Conservation (phyloP, 2,888 invertebrate species). For the Pammene fasciana region DNA sequence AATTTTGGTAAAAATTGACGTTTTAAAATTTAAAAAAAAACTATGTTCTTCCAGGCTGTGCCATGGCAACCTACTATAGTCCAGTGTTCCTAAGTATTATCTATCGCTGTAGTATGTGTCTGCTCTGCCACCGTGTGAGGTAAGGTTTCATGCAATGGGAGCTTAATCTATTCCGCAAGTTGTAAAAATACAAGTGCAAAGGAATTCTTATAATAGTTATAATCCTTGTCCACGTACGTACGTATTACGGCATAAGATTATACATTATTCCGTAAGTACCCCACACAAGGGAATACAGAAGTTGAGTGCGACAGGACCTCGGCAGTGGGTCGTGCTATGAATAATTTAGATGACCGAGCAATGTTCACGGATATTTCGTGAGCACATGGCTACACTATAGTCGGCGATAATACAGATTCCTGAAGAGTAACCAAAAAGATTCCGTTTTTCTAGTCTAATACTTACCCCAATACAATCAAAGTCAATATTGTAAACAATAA, state of each 20-base stretch:
- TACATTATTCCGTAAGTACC: conserved; percentile 68
- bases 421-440: background rate
- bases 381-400: conserved; percentile 24
- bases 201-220: conserved; percentile 43
- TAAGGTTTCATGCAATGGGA: no score
- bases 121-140: no score
- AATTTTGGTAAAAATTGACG: no score
- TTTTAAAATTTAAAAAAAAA: no score
- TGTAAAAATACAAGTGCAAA: conserved; percentile 35
- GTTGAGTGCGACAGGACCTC: conserved; percentile 58
- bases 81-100: no score
- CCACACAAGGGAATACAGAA: conserved; percentile 60
- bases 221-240: conserved; percentile 50
- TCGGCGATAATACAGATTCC: conserved; percentile 3
- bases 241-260: conserved; percentile 48
- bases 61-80: no score
- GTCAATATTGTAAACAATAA: no score
- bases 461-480: no score
- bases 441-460: background rate
- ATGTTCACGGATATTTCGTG: conserved; percentile 49
- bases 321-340: conserved; percentile 56
- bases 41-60: no score
- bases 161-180: conserved; percentile 8
- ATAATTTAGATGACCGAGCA: conserved; percentile 59
- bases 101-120: no score